A percentile compares a stretch with the other conserved stretches of the same genome.
Conservation (phyloP, 2,888 invertebrate species). For the Leucania comma region DNA sequence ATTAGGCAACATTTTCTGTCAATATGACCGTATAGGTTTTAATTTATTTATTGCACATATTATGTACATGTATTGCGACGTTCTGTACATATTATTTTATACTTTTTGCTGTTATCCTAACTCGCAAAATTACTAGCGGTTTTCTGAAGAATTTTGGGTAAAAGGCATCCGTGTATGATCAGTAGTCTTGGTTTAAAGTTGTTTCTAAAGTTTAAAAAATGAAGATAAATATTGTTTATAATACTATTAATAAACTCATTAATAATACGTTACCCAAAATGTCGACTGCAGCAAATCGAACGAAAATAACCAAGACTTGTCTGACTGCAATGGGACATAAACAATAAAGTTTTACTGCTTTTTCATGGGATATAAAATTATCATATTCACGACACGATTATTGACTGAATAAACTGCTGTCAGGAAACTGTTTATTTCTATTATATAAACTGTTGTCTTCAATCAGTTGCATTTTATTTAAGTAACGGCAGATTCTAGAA, state of each 20-base stretch:
- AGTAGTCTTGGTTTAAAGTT: too few relatives aligned
- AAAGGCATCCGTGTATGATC: too few relatives aligned
- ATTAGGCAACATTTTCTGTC: too few relatives aligned
- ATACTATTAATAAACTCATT: not conserved
- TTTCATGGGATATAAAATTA: conserved; percentile 74
- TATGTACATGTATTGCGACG: too few relatives aligned
- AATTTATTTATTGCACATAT: too few relatives aligned
- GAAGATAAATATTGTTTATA: too few relatives aligned
- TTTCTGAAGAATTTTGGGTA: too few relatives aligned
- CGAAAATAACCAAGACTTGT: conserved; percentile 26
- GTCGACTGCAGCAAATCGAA: not conserved
- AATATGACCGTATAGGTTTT: too few relatives aligned
- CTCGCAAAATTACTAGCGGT: too few relatives aligned
- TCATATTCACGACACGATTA: conserved; percentile 64
- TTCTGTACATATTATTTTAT: too few relatives aligned
- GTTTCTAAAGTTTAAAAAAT: too few relatives aligned
- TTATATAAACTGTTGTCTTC: not conserved
- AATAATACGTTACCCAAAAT: not conserved
- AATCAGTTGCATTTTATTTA: not conserved
- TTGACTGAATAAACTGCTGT: conserved; percentile 17
- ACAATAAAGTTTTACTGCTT: conserved; percentile 70
- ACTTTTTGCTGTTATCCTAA: too few relatives aligned
- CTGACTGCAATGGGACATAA: conserved; percentile 57
- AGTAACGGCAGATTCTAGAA: not conserved
- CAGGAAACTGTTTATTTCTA: not conserved